Evolutionary conservation across 2,113 vertebrate species (phyloP).

Genomic region (Seriola quinqueradiata): DNA sequence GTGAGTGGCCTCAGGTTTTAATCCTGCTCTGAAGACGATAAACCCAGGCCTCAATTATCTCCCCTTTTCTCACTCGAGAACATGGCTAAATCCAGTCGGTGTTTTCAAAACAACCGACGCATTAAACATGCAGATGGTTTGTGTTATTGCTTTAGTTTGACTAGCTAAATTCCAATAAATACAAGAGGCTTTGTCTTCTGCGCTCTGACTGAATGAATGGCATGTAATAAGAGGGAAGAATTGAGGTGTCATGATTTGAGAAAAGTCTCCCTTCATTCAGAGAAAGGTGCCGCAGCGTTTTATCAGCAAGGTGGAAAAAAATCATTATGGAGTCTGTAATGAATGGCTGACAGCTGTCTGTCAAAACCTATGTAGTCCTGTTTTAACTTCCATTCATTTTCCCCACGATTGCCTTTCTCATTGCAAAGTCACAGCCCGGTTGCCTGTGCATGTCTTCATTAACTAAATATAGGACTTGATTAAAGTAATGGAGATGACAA

Average conservation of each 20-base stretch:
- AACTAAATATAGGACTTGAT: conserved; percentile 38
- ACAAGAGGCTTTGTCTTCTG: conserved; percentile 17
- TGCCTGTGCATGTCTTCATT: conserved; percentile 52
- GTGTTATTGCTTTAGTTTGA: conserved; percentile 10
- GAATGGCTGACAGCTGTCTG: conserved; percentile 75
- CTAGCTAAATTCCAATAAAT: background rate
- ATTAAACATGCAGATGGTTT: background rate
- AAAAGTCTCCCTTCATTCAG: conserved; percentile 47
- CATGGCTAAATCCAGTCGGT: background rate
- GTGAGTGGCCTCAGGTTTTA: conserved; percentile 64
- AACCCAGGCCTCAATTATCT: conserved; percentile 60
- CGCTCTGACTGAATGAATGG: conserved; percentile 44
- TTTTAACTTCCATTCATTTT: conserved; percentile 64
- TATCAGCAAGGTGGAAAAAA: conserved; percentile 54
- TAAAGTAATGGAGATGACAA: conserved; percentile 18
- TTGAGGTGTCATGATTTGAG: conserved; percentile 60
- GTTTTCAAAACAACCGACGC: conserved; percentile 6
- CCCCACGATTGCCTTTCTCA: conserved; percentile 61
- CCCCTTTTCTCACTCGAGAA: conserved; percentile 30
- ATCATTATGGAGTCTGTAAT: conserved; percentile 57
- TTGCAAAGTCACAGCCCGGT: conserved; percentile 19
- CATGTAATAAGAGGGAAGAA: conserved; percentile 65
- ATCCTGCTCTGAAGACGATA: conserved; percentile 48
- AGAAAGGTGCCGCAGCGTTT: conserved; percentile 41
- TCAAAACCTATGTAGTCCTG: conserved; percentile 47